Evolutionary conservation across 2,888 invertebrate genomes (phyloP).

Genomic region (Nasonia oneida): DNA sequence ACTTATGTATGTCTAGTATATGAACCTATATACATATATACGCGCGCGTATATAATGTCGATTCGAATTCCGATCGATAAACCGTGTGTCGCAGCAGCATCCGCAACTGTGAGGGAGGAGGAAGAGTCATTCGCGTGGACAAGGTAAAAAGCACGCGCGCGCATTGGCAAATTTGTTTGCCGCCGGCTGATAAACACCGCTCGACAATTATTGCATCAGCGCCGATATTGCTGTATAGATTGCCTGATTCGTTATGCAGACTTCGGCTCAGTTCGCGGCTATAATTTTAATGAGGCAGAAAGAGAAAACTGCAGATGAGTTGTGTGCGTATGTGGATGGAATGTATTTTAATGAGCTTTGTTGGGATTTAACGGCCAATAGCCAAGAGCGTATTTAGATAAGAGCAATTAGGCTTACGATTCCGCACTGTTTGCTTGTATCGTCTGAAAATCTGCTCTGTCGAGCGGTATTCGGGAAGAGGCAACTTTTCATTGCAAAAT

Average conservation of each 20-base stretch:
- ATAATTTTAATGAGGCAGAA: conserved; percentile 31
- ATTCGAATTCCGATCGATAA: background rate
- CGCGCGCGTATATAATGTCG: background rate
- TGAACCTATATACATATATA: background rate
- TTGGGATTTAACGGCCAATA: conserved; percentile 38
- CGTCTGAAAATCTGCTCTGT: background rate
- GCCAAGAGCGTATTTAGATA: background rate
- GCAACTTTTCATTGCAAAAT: too few species aligned
- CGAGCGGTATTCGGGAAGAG: background rate
- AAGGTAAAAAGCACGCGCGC: background rate
- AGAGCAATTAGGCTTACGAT: background rate
- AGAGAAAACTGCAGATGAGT: background rate
- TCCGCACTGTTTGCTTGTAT: background rate
- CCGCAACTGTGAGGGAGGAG: background rate
- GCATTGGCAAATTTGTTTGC: background rate
- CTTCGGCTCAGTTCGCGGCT: conserved; percentile 6
- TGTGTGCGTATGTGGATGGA: background rate
- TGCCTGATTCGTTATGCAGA: background rate
- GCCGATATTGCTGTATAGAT: background rate
- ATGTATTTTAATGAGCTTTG: conserved; percentile 58
- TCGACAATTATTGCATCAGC: conserved; percentile 22
- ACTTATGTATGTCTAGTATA: background rate
- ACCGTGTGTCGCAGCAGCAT: background rate
- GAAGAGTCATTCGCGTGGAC: background rate
- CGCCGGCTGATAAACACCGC: background rate